Percentiles rank a stretch among this genome's conserved stretches.
Conservation (phyloP, 2,797 vertebrate species). For the Calcarius lapponicus region DNA sequence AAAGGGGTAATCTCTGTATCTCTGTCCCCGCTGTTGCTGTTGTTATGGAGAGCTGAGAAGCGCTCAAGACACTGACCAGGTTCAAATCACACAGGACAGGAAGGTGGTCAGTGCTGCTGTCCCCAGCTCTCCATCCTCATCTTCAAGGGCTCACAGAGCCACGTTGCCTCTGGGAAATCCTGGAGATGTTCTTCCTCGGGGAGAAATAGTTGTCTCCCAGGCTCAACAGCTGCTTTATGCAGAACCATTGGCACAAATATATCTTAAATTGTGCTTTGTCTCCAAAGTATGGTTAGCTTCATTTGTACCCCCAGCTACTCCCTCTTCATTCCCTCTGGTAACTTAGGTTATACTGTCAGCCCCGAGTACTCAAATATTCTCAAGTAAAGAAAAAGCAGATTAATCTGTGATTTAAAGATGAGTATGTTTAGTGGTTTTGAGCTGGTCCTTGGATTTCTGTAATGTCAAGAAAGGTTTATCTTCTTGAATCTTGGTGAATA, state of each 20-base stretch:
- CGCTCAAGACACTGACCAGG: not conserved
- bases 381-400: not conserved
- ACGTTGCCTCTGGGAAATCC: not conserved
- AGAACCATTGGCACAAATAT: not conserved
- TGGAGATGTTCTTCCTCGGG: rapidly evolving
- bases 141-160: not conserved
- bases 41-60: not conserved
- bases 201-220: not conserved
- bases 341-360: not conserved
- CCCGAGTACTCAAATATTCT: not conserved
- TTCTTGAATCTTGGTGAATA: not conserved
- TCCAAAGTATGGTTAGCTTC: not conserved
- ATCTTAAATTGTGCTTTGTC: not conserved
- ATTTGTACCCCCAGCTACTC: not conserved
- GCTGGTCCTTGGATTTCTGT: not conserved
- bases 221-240: not conserved
- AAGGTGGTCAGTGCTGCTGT: not conserved
- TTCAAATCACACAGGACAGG: not conserved
- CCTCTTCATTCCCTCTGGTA: not conserved
- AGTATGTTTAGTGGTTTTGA: not conserved
- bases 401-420: not conserved
- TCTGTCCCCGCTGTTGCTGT: not conserved
- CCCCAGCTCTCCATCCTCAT: not conserved
- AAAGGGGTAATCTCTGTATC: not conserved
- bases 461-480: not conserved